Conservation (phyloP, 2,797 vertebrate genomes). For the Todus mexicanus region DNA sequence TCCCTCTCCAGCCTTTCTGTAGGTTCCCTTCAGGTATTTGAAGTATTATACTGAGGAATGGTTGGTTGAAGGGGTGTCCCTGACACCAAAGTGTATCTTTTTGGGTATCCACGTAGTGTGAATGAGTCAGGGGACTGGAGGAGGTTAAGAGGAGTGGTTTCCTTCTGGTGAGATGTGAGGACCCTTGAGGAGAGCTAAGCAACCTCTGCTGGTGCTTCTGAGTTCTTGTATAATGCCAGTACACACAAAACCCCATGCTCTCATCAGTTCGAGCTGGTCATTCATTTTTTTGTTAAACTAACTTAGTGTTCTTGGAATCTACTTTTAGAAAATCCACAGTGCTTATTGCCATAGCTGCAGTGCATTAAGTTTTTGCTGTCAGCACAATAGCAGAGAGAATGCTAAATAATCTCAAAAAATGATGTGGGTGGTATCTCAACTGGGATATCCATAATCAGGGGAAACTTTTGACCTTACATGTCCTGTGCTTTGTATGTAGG, state of each 20-base stretch:
- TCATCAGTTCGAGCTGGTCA: background rate
- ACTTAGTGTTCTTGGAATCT: background rate
- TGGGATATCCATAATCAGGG: background rate
- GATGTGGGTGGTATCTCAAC: background rate
- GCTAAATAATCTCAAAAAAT: background rate
- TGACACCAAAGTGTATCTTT: background rate
- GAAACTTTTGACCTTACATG: slow-evolving; percentile 2
- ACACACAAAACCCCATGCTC: background rate
- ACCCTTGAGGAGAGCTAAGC: background rate
- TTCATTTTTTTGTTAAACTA: background rate
- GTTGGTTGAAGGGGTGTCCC: background rate
- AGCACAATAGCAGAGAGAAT: background rate
- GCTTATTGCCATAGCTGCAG: background rate
- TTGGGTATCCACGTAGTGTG: background rate
- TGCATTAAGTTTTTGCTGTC: background rate
- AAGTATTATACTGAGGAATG: too few relatives aligned
- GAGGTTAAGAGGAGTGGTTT: background rate
- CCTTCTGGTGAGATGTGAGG: background rate
- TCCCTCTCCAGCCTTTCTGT: too few relatives aligned
- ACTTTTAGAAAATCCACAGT: background rate
- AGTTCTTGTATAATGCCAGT: background rate
- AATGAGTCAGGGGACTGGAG: background rate
- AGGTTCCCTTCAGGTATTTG: too few relatives aligned
- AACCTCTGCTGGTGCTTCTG: background rate
- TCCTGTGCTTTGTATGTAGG: background rate